These are phyloP conservation scores for Pachyuromys duprasi DNA, from an alignment of 2,797 vertebrate genomes.

Conservation along the genomic window DNA sequence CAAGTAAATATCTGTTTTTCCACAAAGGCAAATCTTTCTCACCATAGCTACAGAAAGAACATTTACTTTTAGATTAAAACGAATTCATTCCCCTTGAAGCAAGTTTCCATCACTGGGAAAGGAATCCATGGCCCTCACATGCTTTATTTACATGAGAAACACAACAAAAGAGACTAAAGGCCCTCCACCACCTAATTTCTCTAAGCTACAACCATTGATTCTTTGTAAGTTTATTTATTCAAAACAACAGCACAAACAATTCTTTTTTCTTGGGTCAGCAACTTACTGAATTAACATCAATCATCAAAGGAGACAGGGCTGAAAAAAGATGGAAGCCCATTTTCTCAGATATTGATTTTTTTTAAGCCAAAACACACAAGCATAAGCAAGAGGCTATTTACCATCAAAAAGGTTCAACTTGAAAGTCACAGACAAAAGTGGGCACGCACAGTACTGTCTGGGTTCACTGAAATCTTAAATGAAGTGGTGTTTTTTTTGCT, in stretches of 20 bases:
- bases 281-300: conserved; percentile 82
- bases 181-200: conserved; percentile 74
- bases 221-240: conserved; percentile 83
- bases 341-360: conserved; percentile 81
- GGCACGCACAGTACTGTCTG: background rate
- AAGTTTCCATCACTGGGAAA: conserved; percentile 58
- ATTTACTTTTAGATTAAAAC: conserved; percentile 60
- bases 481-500: background rate
- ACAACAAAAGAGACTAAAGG: background rate
- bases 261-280: conserved; percentile 83
- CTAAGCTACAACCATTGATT: conserved; percentile 81
- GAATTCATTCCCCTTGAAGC: background rate
- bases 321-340: conserved; percentile 78
- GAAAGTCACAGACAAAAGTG: conserved; percentile 68
- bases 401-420: conserved; percentile 65
- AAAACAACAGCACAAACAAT: conserved; percentile 82
- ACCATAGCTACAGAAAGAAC: conserved; percentile 15
- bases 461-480: conserved; percentile 54
- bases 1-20: conserved; percentile 37
- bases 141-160: conserved; percentile 75
- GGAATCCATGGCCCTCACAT: conserved; percentile 46
- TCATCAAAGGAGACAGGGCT: conserved; percentile 72
- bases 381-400: conserved; percentile 61
- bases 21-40: conserved; percentile 25
- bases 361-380: conserved; percentile 72